Percentiles rank a stretch among this genome's conserved stretches.
Conservation (phyloP, 2,113 vertebrate genomes). For the Vombatus ursinus region DNA sequence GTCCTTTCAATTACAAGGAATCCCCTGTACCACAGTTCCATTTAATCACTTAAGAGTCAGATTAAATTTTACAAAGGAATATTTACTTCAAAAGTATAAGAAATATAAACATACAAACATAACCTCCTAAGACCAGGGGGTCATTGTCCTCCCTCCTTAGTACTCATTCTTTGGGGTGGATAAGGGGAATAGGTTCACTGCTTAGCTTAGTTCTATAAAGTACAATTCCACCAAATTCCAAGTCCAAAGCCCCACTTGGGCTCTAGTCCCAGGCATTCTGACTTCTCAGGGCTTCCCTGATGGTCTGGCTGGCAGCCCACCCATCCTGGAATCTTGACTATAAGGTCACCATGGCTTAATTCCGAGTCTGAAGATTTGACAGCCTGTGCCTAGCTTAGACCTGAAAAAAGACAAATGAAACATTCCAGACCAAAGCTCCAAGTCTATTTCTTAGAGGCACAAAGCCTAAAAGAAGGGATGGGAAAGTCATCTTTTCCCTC, state of each 20-base stretch:
- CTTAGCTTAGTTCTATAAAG: neutral
- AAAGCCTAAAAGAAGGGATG: neutral
- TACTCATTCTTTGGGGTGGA: neutral
- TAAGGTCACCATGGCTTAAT: neutral
- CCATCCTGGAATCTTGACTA: neutral
- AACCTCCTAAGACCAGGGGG: neutral
- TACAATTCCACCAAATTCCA: neutral
- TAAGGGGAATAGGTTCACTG: neutral
- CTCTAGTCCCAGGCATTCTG: neutral
- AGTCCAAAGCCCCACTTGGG: neutral
- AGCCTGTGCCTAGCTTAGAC: neutral
- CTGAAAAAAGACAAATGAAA: neutral
- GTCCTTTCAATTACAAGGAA: neutral
- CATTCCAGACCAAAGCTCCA: neutral
- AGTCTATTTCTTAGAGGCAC: neutral
- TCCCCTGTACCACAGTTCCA: neutral
- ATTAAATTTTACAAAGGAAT: neutral
- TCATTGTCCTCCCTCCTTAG: neutral
- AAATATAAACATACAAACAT: neutral
- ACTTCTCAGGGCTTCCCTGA: neutral
- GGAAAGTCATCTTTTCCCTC: neutral
- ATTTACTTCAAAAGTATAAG: neutral
- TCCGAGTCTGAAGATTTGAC: neutral
- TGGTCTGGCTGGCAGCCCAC: neutral
- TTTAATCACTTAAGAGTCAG: neutral